phyloP scores from a whole-genome alignment of 1,140 invertebrate genomes.

The Musca domestica region DNA sequence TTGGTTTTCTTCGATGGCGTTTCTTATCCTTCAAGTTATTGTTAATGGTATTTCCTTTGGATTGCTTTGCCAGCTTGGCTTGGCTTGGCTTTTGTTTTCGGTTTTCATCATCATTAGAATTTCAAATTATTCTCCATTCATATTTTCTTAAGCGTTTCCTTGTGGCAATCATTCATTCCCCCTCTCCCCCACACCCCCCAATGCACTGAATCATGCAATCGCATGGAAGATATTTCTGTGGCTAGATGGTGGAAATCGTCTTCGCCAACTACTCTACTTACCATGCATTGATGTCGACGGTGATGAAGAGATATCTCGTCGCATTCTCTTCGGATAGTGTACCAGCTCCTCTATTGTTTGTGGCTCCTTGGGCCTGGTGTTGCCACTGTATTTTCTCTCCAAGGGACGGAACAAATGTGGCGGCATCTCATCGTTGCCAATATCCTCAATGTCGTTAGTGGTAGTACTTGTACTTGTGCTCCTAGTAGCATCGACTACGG shows the following conservation, averaged over 20 bases:
- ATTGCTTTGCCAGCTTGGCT: background rate
- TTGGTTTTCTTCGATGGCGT: background rate
- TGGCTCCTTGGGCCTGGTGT: background rate
- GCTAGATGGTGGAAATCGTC: too few relatives aligned
- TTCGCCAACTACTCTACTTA: slow-evolving; percentile 5
- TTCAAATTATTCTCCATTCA: slow-evolving; percentile 17
- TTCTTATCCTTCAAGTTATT: background rate
- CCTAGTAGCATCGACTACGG: background rate
- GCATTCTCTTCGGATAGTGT: slow-evolving; percentile 1
- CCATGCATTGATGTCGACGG: slow-evolving; percentile 27
- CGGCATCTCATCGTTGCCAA: too few relatives aligned
- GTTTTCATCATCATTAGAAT: slow-evolving; percentile 14
- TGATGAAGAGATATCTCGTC: slow-evolving; percentile 25
- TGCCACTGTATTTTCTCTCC: slow-evolving; percentile 11
- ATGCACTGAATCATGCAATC: too few relatives aligned
- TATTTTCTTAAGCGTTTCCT: slow-evolving; percentile 4
- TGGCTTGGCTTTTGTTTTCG: background rate
- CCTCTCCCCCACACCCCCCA: too few relatives aligned
- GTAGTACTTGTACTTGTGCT: too few relatives aligned
- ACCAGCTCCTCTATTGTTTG: slow-evolving; percentile 12
- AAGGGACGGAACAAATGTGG: too few relatives aligned
- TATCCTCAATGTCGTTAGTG: too few relatives aligned
- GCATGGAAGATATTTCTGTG: too few relatives aligned
- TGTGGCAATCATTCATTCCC: background rate
- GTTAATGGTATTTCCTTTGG: background rate